Evolutionary conservation across 2,797 vertebrate genomes (phyloP), one percentile per base, ranked within the genome.

Genomic region (Pachyuromys duprasi): DNA sequence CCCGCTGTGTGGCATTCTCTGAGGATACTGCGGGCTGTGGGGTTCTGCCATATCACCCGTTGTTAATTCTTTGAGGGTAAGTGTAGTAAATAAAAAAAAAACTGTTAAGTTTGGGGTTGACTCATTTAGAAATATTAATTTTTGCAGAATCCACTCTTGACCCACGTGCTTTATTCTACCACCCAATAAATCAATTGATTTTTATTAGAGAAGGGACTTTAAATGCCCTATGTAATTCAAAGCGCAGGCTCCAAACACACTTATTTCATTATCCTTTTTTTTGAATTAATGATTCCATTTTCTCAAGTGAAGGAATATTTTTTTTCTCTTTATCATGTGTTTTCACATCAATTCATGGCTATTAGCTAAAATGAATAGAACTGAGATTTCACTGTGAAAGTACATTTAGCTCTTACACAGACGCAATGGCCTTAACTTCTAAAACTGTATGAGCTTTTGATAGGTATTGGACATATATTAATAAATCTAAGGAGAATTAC

Each of bases 71-170:
- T 36, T 55, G 0, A 53, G 14, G 57, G 36, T 87, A 74, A 83
- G 70, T 91, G 17, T 72, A 65, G 75, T 82, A 69, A 96, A 95
- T 28, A 86, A 45, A 84, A 96, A 86, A 45, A 84, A 96, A 96
- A 95, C 70, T 20, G 60, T 80, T 96, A 80, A 91, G 28, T 84
- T 89, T 49, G 33, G n/a, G 17, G 72, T 78, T 89, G 17, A 65
- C 60, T 95, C 67, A 81, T 49, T 83, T 74, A 55, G 39, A 84
- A 93, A 33, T 76, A 79, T 57, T 94, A 42, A 74, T 90, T 96
- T 88, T 53, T 31, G 62, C n/a, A 88, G 67, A 95, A 82, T 86
- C 65, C 57, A 80, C 39, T 70, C 4, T 55, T 39, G 45, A 15
- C 72, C 2, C 14, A 2, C 33, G 2, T 63, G 57, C 20, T 88